These are phyloP conservation scores for Cylindroiulus punctatus DNA, from an alignment of 2,888 invertebrate species.

Conservation along the genomic window DNA sequence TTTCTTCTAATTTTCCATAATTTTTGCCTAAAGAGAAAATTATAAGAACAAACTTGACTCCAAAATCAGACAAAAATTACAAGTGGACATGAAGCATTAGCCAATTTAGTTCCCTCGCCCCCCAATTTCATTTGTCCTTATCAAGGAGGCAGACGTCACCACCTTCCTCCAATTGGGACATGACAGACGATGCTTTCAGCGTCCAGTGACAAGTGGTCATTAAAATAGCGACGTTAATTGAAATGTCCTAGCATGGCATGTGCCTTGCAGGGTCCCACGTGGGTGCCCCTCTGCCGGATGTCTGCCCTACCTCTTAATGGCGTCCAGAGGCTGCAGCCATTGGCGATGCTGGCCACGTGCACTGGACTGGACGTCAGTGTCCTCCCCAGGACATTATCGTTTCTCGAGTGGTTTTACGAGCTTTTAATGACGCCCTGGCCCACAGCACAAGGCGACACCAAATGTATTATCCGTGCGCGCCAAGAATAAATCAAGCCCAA, in stretches of 20 bases:
- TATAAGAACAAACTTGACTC: too few relatives aligned
- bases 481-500: constrained; percentile 17
- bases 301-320: constrained; percentile 15
- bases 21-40: too few relatives aligned
- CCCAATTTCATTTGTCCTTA: background rate
- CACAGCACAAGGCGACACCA: constrained; percentile 40
- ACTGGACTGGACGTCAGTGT: constrained; percentile 1
- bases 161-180: background rate
- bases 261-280: background rate
- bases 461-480: constrained; percentile 28
- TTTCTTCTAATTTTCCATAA: too few relatives aligned
- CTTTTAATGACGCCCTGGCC: constrained; percentile 29
- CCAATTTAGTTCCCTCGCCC: background rate
- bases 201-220: background rate
- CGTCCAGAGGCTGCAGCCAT: constrained; percentile 3
- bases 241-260: constrained; percentile 4
- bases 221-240: constrained; percentile 25
- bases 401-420: constrained; percentile 47
- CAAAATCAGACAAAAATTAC: too few relatives aligned
- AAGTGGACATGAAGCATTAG: too few relatives aligned
- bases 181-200: constrained; percentile 23
- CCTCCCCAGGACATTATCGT: constrained; percentile 28
- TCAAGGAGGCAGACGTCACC: background rate
- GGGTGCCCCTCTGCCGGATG: constrained; percentile 45
- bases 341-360: constrained; percentile 38